phyloP scores from a whole-genome alignment of 2,888 invertebrate species.

The Heteromyza rotundicornis region DNA sequence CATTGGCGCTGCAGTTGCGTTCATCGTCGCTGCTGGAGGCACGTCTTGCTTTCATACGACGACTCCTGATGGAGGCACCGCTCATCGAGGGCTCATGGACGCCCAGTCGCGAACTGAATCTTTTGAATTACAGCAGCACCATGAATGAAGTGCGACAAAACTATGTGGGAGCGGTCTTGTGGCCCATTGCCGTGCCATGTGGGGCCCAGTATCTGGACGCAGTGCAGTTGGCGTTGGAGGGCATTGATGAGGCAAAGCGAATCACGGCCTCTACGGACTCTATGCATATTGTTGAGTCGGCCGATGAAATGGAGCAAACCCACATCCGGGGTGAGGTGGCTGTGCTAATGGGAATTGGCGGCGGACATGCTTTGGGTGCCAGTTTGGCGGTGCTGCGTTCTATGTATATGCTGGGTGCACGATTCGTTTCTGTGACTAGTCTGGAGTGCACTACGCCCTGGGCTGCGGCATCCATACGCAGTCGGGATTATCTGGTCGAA shows the following conservation, averaged over 20 bases:
- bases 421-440: constrained; percentile 72
- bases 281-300: constrained; percentile 66
- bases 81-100: constrained; percentile 66
- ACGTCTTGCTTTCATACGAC: constrained; percentile 65
- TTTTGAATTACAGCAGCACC: constrained; percentile 49
- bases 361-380: constrained; percentile 73
- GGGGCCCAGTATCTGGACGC: constrained; percentile 71
- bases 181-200: constrained; percentile 66
- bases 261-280: constrained; percentile 65
- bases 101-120: constrained; percentile 44
- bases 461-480: constrained; percentile 62
- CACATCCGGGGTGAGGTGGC: constrained; percentile 69
- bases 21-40: constrained; percentile 67
- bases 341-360: constrained; percentile 70
- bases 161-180: constrained; percentile 65
- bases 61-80: constrained; percentile 66
- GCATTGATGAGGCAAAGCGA: constrained; percentile 71
- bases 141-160: constrained; percentile 61
- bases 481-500: constrained; percentile 55
- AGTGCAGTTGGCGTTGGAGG: constrained; percentile 71
- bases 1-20: constrained; percentile 66
- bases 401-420: constrained; percentile 70
- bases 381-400: constrained; percentile 71
- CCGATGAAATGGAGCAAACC: constrained; percentile 68
- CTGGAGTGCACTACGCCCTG: constrained; percentile 72